Evolutionary conservation across 2,113 vertebrate genomes (phyloP).

Genomic region (Oxyruncus cristatus): DNA sequence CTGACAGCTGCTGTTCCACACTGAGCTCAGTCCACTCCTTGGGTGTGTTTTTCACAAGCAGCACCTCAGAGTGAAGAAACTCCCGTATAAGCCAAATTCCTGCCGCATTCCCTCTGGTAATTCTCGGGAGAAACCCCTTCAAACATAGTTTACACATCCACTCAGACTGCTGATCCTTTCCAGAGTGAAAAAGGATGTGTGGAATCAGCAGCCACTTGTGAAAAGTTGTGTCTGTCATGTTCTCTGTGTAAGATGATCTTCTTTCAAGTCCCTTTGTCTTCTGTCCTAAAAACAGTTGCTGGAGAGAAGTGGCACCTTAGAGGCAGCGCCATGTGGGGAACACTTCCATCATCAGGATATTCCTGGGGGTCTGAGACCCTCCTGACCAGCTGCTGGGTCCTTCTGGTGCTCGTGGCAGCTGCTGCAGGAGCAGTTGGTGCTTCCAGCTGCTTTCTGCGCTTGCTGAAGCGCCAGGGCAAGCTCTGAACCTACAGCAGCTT

Average conservation of each 20-base stretch:
- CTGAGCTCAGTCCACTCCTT: fast-evolving
- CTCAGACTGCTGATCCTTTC: background rate
- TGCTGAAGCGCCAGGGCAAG: background rate
- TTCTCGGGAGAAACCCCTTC: background rate
- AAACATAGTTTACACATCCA: background rate
- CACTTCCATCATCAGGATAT: fast-evolving
- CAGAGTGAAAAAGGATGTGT: background rate
- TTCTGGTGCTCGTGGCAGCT: background rate
- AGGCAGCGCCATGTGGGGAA: background rate
- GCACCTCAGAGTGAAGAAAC: background rate
- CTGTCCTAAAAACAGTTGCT: background rate
- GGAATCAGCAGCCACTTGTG: background rate
- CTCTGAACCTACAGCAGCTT: background rate
- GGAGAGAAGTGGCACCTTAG: background rate
- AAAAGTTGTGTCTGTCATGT: fast-evolving
- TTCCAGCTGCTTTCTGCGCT: background rate
- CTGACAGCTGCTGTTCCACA: background rate
- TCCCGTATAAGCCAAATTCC: background rate
- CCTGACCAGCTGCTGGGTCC: background rate
- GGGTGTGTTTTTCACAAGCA: background rate
- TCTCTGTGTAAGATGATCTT: fast-evolving
- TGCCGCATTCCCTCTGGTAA: background rate
- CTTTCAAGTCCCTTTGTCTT: background rate
- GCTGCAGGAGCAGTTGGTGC: background rate
- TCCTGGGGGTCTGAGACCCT: background rate